Base-by-base conservation (phyloP, 2,113 vertebrate species). In the Bos javanicus region DNA sequence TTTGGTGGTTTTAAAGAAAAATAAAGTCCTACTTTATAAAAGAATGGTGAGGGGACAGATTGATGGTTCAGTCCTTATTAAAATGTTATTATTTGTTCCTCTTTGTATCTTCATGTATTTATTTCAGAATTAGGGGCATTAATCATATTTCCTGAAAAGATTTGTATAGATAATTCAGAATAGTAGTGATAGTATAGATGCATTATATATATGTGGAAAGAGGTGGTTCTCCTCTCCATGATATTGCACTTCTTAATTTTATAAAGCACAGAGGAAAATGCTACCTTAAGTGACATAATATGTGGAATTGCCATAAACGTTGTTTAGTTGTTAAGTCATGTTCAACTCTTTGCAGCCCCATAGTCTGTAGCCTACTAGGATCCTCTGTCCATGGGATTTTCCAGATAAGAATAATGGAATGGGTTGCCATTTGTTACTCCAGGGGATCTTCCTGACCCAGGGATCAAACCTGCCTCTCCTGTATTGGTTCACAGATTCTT, bases 221-320 rank as follows among this genome's bases (percentile, higher is more conserved):
- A 86, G 57, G 8, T 67, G 1, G 16, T 59, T 94, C 28, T 85
- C 21, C n/a, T 91, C 7, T 23, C 1, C 3, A 10, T 23, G 67
- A 62, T 23, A 90, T 4, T 85, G 36, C 1, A 0, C 86, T 93
- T 52, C 39, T 60, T 96, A 97, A 92, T 56, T 76, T 71, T 85
- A 43, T 90, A 91, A 90, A 94, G 97, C 81, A 39, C 52, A 94
- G 60, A 98, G 78, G 81, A 96, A 93, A 82, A 94, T 95, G 16
- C 85, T 64, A 92, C 59, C 76, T 96, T 60, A 97, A 84, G 80
- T 98, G 96, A 94, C 57, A 96, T 13, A 81, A 64, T 94, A 94
- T 62, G 89, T 60, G 91, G 96, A 87, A 95, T 94, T 95, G 64
- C 76, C 91, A 94, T 52, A 87, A 80, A 50, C 28, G n/a, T 23